Evolutionary conservation across 2,113 vertebrate genomes (phyloP).

Genomic region (Larimichthys crocea): DNA sequence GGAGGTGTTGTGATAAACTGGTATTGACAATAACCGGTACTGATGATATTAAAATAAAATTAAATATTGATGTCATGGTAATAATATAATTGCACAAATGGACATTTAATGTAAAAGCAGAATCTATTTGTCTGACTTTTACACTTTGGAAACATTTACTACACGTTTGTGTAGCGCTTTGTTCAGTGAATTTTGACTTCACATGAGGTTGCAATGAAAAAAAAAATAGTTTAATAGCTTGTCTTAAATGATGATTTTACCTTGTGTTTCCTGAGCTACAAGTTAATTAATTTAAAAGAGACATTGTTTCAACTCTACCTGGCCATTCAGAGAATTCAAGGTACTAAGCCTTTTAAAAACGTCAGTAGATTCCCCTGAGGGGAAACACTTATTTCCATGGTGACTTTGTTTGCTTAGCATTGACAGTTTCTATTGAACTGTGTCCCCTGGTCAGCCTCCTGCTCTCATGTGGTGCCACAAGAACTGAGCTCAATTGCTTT

Average conservation of each 20-base stretch:
- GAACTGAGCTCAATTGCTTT: background rate
- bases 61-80: no score
- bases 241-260: background rate
- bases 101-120: background rate
- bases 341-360: constrained; percentile 25
- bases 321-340: constrained; percentile 1
- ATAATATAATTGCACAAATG: background rate
- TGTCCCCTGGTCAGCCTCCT: background rate
- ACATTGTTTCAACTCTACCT: background rate
- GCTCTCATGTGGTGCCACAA: constrained; percentile 4
- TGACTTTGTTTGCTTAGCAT: constrained; percentile 34
- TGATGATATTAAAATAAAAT: no score
- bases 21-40: no score
- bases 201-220: background rate
- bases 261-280: background rate
- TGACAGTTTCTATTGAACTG: constrained; percentile 11
- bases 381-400: constrained; percentile 54
- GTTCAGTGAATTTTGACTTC: background rate
- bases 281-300: background rate
- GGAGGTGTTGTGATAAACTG: no score
- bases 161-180: background rate
- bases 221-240: background rate
- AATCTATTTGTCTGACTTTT: background rate
- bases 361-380: constrained; percentile 28
- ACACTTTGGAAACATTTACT: background rate